Base-by-base conservation (phyloP, 2,888 invertebrate genomes). In the Ochlodes sylvanus region DNA sequence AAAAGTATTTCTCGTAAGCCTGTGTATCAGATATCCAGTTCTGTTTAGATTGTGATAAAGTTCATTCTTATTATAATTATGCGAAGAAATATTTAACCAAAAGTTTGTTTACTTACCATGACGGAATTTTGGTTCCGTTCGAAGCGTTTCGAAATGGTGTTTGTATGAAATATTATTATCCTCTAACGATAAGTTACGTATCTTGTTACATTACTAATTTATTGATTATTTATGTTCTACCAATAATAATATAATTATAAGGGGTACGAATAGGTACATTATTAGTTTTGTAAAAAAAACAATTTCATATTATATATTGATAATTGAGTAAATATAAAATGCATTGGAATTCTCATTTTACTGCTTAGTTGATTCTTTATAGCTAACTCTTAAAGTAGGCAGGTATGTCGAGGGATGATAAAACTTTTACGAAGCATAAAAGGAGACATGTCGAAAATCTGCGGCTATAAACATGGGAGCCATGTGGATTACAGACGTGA, bases 341-440 rank as follows among this genome's bases (percentile, higher is more conserved):
- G 14, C 19, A 52, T 10, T 27, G 27, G 27, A 21, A 27, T 52
- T 14, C 14, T 14, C 14, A n/a, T 17, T 61, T 34, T 15, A 34
- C 17, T 54, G 42, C 42, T 27, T 50, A 62, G 56, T 62, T 68
- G 62, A 61, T 62, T 62, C 41, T 68, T 68, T 56, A 64, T 64
- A 41, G 62, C 78, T 72, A 70, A 76, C 76, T 77, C 73, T 76
- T 77, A 78, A 82, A 85, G 21, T 61, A 82, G 78, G 76, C 78
- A 75, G 74, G 75, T 80, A 79, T 75, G 79, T 80, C 80, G 79
- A 81, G 74, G 69, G 76, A 72, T 79, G 78, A 88, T 88, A 86
- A 87, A 86, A 87, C 77, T 87, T 88, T 87, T 87, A 88, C 83
- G 82, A 73, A 83, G 80, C 83, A 86, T 87, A 87, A 87, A 87